Percentiles rank a stretch among this genome's conserved stretches.
These are phyloP conservation scores for Paramormyrops hopkinsi DNA, from an alignment of 2,797 vertebrate species.

Conservation along the genomic window DNA sequence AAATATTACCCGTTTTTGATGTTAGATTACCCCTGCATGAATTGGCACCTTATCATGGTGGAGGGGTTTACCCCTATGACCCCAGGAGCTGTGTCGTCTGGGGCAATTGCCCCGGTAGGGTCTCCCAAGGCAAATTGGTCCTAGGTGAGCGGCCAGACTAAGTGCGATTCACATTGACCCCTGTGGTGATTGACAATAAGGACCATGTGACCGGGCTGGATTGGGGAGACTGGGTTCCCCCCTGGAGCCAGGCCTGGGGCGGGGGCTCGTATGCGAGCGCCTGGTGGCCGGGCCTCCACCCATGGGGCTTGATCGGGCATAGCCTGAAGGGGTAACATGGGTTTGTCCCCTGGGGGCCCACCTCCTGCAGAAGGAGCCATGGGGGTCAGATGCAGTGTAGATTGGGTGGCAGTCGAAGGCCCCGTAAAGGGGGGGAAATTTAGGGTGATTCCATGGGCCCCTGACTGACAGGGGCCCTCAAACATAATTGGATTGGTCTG, in stretches of 20 bases:
- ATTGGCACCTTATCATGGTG: neutral
- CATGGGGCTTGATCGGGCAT: neutral
- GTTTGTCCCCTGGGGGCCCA: neutral
- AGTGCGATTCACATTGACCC: neutral
- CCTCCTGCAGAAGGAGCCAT: neutral
- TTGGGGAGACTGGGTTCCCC: neutral
- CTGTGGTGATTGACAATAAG: neutral
- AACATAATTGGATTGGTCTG: neutral
- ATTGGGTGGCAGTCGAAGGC: neutral
- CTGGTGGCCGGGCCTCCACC: neutral
- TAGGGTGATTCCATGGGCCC: neutral
- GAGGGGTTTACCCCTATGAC: neutral
- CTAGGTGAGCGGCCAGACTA: neutral
- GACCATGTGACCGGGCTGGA: neutral
- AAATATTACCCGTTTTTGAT: neutral
- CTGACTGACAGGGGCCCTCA: neutral
- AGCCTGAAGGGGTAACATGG: neutral
- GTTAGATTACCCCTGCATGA: neutral
- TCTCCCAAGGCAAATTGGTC: neutral
- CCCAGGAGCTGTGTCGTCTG: neutral
- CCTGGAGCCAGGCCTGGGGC: neutral
- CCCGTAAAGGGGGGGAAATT: neutral
- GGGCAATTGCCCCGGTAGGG: neutral
- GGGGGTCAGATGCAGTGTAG: neutral
- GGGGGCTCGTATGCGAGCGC: neutral